A percentile compares a stretch with the other conserved stretches of the same genome.
phyloP scores from a whole-genome alignment of 2,113 vertebrate species.

The Empidonax traillii region DNA sequence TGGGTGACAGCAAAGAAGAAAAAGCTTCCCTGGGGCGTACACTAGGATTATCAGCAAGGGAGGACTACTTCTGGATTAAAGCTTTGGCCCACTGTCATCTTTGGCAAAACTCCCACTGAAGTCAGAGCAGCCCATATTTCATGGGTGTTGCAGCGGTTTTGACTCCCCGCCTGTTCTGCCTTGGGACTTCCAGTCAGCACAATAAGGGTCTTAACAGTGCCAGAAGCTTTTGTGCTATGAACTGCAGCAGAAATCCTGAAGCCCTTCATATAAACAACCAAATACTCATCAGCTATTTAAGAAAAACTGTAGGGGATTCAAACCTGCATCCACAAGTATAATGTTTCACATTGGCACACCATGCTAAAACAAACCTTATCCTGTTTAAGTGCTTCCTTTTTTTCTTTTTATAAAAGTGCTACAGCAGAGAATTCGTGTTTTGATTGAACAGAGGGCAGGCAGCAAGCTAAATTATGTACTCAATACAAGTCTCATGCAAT shows the following conservation, averaged over 20 bases:
- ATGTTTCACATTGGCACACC: neutral
- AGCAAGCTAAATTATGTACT: conserved; percentile 30
- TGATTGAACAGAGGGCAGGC: neutral
- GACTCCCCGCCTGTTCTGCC: neutral
- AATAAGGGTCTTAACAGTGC: neutral
- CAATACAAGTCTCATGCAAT: conserved; percentile 22
- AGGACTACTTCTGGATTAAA: neutral
- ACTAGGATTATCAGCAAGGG: neutral
- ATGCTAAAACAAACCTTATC: neutral
- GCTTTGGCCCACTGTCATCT: neutral
- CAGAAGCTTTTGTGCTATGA: neutral
- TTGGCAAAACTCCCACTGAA: neutral
- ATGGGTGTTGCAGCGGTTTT: neutral
- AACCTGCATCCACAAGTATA: neutral
- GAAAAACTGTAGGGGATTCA: neutral
- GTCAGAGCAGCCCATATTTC: neutral
- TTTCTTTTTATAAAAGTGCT: neutral
- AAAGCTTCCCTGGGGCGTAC: neutral
- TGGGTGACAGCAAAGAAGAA: neutral
- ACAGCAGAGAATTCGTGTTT: neutral
- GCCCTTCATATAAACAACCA: neutral
- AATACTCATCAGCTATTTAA: neutral
- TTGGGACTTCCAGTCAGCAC: neutral
- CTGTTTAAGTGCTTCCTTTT: neutral
- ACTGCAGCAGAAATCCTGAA: neutral